Conservation (phyloP, 1,140 invertebrate species). For the Euglossa dilemma region DNA sequence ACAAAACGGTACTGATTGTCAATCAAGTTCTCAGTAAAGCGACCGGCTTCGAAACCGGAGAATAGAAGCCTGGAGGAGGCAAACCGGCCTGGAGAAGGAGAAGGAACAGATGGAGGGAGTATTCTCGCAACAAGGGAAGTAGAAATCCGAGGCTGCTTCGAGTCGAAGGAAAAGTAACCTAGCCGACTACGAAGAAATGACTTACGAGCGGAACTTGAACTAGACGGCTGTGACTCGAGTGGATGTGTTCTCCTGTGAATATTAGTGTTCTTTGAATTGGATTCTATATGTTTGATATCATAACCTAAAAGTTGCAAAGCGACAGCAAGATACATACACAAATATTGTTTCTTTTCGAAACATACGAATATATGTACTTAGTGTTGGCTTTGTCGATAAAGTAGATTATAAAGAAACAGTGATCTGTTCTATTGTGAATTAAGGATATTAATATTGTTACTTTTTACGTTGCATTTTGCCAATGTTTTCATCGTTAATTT, state of each 20-base stretch:
- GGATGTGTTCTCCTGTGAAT: neutral
- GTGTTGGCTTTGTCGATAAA: neutral
- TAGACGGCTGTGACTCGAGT: neutral
- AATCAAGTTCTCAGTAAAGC: slow-evolving; percentile 62
- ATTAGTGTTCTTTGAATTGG: neutral
- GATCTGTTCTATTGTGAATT: neutral
- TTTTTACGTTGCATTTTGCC: neutral
- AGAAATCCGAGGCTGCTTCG: slow-evolving; percentile 40
- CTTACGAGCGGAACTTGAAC: neutral
- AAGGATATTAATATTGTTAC: neutral
- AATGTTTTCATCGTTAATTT: neutral
- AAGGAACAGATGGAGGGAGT: slow-evolving; percentile 55
- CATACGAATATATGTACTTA: too few relatives aligned
- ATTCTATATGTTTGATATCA: too few relatives aligned
- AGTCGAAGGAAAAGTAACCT: slow-evolving; percentile 8
- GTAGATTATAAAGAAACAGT: neutral
- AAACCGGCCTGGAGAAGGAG: slow-evolving; percentile 50
- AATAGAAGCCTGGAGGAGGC: slow-evolving; percentile 55
- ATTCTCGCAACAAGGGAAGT: slow-evolving; percentile 35
- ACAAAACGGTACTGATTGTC: slow-evolving; percentile 62
- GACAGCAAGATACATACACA: neutral
- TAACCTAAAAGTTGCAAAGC: neutral
- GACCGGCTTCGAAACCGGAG: slow-evolving; percentile 31
- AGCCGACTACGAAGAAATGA: slow-evolving; percentile 9
- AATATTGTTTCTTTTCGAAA: neutral